Conservation (phyloP, 2,113 vertebrate species). For the Seriola rivoliana region DNA sequence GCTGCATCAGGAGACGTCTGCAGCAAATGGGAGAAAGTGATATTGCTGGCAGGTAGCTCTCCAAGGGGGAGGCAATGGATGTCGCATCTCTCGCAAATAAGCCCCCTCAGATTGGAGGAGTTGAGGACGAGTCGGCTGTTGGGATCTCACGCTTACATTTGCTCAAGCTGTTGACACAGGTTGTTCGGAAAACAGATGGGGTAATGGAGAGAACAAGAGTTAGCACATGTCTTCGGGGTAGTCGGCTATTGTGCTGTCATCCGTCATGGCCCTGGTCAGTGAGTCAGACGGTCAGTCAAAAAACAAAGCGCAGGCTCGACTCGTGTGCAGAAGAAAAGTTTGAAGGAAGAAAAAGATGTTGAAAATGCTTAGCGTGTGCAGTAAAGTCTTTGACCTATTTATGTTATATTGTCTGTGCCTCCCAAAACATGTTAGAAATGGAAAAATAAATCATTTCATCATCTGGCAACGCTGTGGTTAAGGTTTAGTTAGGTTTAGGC, state of each 20-base stretch:
- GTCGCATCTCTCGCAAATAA: constrained; percentile 35
- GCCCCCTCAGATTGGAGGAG: constrained; percentile 33
- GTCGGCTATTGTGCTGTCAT: constrained; percentile 39
- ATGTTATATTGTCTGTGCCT: no score
- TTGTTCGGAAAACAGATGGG: constrained; percentile 27
- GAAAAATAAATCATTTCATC: no score
- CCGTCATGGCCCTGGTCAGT: background rate
- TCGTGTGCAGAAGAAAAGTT: background rate
- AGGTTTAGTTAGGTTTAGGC: no score
- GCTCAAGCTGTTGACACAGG: constrained; percentile 33
- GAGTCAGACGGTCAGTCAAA: constrained; percentile 9
- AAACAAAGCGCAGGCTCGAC: background rate
- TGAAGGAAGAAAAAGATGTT: background rate
- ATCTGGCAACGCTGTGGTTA: no score
- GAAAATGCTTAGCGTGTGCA: no score
- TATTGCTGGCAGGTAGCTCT: constrained; percentile 56
- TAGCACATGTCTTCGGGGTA: background rate
- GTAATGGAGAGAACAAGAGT: constrained; percentile 14
- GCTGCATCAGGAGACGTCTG: constrained; percentile 41
- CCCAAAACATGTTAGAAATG: no score
- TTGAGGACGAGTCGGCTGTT: constrained; percentile 17
- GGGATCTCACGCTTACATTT: constrained; percentile 35
- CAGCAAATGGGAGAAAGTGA: constrained; percentile 13
- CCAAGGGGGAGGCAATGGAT: constrained; percentile 36
- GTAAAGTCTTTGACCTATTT: no score